Evolutionary conservation across 2,888 invertebrate genomes (phyloP), one percentile per base, ranked within the genome.

Genomic region (Diarsia brunnea): DNA sequence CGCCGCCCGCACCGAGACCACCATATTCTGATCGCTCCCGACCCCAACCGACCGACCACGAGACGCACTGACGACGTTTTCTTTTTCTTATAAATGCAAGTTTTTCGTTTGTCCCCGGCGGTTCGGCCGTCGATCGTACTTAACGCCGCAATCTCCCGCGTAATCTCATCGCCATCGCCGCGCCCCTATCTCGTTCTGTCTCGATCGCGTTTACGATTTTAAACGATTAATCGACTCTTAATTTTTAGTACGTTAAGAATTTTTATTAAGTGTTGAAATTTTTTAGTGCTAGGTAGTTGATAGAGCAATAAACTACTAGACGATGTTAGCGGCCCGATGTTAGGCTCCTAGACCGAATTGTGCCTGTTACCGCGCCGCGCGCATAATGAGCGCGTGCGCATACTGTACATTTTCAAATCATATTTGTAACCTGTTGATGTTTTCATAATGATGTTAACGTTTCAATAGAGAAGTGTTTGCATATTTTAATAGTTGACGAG

Each of bases 261-360:
- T 91, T 90, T 92, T 90, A 91, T 92, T 95, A 95, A 95, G 93
- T 94, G 95, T 95, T 95, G 90, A 94, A 93, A 89, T 91, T 91
- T 91, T 81, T 86, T 93, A 94, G 92, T 89, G 79, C 83, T 94
- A 95, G 94, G 91, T 94, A 94, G 94, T 89, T 87, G 90, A 93
- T 95, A 94, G 95, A 94, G 92, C 94, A 93, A 93, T 93, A 88
- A 79, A 84, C 88, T 90, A 86, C 78, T 89, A 88, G 89, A 84
- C 79, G 88, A 86, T 75, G 89, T 90, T 86, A 89, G 89, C 88
- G 88, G 90, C 88, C 92, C 91, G 90, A 87, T 75, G 88, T 89
- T 89, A 90, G 92, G 89, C 90, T 89, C 89, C 84, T 89, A 90
- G 88, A 92, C 94, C 93, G 92, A 90, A 89, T 91, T 85, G 95